phyloP scores from a whole-genome alignment of 1,140 invertebrate species.

The Papilio dardanus region DNA sequence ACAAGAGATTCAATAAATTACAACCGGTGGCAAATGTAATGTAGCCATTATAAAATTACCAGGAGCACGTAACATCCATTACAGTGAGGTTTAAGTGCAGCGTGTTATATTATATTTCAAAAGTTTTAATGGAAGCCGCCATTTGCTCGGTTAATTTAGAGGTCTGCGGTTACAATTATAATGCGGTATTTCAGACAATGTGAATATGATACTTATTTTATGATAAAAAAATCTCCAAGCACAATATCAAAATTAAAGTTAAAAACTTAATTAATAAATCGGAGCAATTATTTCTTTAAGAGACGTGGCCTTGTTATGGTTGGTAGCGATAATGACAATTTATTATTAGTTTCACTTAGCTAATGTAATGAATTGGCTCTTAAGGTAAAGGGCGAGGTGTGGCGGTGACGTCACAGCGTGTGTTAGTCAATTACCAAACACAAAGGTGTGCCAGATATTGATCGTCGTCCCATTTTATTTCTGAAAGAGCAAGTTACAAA shows the following conservation, averaged over 20 bases:
- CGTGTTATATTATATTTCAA: constrained; percentile 16
- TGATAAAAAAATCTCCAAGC: neutral
- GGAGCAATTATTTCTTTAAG: neutral
- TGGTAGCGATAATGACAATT: constrained; percentile 26
- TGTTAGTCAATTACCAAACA: constrained; percentile 28
- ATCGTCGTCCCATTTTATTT: constrained; percentile 36
- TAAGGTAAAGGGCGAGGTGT: constrained; percentile 34
- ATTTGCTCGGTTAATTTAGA: constrained; percentile 1
- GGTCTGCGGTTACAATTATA: neutral
- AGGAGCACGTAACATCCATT: constrained; percentile 20
- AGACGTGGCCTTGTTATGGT: neutral
- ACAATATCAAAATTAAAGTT: no score
- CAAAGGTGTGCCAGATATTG: constrained; percentile 36
- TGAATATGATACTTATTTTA: neutral
- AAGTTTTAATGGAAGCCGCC: constrained; percentile 15
- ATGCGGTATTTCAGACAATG: neutral
- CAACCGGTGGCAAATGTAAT: neutral
- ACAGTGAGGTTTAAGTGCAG: constrained; percentile 7
- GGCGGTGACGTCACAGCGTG: constrained; percentile 35
- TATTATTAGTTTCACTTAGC: constrained; percentile 30
- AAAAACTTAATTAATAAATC: no score
- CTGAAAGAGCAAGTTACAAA: constrained; percentile 25
- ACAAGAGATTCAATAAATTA: neutral
- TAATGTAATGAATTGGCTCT: constrained; percentile 37
- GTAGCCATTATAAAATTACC: constrained; percentile 8